Conservation (phyloP, 2,888 invertebrate genomes). For the Acanthopleura granulata region DNA sequence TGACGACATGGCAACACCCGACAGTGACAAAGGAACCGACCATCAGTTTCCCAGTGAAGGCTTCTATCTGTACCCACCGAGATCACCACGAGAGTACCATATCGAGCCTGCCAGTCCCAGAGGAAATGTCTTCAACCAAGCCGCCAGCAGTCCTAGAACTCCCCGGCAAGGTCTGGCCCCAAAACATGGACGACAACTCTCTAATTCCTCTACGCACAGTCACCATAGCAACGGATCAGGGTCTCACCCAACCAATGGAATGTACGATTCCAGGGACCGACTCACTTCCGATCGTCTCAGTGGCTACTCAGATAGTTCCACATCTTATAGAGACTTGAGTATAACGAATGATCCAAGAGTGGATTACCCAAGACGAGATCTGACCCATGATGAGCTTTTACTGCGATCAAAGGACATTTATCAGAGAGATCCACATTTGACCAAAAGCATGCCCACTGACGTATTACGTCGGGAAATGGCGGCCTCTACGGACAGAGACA, state of each 20-base stretch:
- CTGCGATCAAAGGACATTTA: neutral
- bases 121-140: conserved; percentile 27
- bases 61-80: neutral
- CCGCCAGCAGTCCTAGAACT: conserved; percentile 24
- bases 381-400: neutral
- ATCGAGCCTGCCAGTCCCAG: conserved; percentile 29
- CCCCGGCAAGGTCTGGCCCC: conserved; percentile 12
- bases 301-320: conserved; percentile 6
- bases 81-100: neutral
- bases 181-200: conserved; percentile 34
- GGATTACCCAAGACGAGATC: neutral
- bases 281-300: conserved; percentile 2
- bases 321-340: neutral
- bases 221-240: conserved; percentile 32
- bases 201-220: conserved; percentile 40
- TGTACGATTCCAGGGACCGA: conserved; percentile 28
- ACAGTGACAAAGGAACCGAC: neutral
- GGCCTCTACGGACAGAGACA: neutral
- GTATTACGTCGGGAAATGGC: conserved; percentile 31
- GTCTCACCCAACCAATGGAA: conserved; percentile 34
- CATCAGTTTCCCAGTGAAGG: neutral
- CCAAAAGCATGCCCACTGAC: conserved; percentile 33
- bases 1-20: neutral
- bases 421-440: conserved; percentile 18
- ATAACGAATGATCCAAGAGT: neutral